Conservation (phyloP, 2,113 vertebrate species). For the Pleuronectes platessa region DNA sequence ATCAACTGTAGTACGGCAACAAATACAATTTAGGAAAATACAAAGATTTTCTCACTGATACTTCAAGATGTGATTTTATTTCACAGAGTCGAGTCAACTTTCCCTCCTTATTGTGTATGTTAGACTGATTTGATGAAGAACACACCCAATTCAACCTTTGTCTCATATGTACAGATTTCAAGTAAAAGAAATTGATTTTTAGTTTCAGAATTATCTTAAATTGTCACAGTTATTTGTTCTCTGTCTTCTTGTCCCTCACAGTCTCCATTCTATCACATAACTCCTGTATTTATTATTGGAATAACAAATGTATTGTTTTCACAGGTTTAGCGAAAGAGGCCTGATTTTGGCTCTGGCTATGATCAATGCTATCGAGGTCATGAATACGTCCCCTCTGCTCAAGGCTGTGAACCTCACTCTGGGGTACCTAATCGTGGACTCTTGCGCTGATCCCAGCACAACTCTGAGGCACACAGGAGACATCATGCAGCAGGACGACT, state of each 20-base stretch:
- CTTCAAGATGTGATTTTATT: too few relatives aligned
- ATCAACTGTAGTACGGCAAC: too few relatives aligned
- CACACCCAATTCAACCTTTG: not conserved
- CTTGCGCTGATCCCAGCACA: constrained; percentile 86
- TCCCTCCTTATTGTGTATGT: too few relatives aligned
- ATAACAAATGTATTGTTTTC: not conserved
- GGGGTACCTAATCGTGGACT: constrained; percentile 88
- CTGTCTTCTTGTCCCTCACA: not conserved
- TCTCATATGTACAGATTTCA: not conserved
- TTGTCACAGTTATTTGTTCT: not conserved
- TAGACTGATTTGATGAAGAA: not conserved
- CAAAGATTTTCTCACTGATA: too few relatives aligned
- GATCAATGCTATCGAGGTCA: constrained; percentile 86
- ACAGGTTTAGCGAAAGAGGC: constrained; percentile 81
- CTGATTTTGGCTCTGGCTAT: constrained; percentile 85
- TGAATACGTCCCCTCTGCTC: constrained; percentile 86
- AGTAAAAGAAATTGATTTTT: too few relatives aligned
- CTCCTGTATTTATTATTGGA: not conserved
- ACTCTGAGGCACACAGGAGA: constrained; percentile 82
- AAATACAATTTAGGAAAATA: too few relatives aligned
- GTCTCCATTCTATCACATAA: not conserved
- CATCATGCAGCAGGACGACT: constrained; percentile 72
- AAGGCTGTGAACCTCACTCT: constrained; percentile 81
- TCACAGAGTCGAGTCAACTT: too few relatives aligned
- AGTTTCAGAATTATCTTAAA: too few relatives aligned